These are phyloP conservation scores for Oreotragus oreotragus DNA, from an alignment of 2,113 vertebrate genomes.

Conservation along the genomic window DNA sequence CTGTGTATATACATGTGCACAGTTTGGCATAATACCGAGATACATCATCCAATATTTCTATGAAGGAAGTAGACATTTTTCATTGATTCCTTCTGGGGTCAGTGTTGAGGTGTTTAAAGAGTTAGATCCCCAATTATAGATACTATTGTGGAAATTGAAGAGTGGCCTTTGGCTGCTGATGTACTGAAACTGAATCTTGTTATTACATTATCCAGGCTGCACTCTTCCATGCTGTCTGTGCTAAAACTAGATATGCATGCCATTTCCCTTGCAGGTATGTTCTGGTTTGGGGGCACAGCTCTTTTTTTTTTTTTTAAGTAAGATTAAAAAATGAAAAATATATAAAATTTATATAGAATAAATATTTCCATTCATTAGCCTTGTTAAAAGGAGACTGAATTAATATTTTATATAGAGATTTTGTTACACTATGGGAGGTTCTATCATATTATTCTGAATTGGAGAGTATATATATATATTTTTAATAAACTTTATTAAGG, in stretches of 20 bases:
- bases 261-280: slow-evolving; percentile 31
- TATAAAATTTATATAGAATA: slow-evolving; percentile 84
- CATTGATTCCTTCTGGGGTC: slow-evolving; percentile 69
- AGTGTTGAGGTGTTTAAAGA: slow-evolving; percentile 69
- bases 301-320: slow-evolving; percentile 56
- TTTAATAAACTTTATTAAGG: slow-evolving; percentile 88
- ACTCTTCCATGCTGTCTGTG: slow-evolving; percentile 59
- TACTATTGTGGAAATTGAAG: slow-evolving; percentile 59
- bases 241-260: slow-evolving; percentile 37
- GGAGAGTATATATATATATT: slow-evolving; percentile 84
- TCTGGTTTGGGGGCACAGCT: slow-evolving; percentile 71
- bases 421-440: slow-evolving; percentile 82
- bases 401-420: slow-evolving; percentile 85
- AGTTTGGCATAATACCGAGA: slow-evolving; percentile 68
- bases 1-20: slow-evolving; percentile 49
- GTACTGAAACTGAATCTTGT: slow-evolving; percentile 50
- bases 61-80: slow-evolving; percentile 77
- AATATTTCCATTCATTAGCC: slow-evolving; percentile 83
- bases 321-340: slow-evolving; percentile 76
- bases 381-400: slow-evolving; percentile 79
- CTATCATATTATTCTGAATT: slow-evolving; percentile 85
- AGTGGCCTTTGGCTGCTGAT: slow-evolving; percentile 65
- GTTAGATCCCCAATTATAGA: slow-evolving; percentile 64
- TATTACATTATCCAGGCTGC: slow-evolving; percentile 43
- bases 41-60: slow-evolving; percentile 71